Conservation (phyloP, 2,797 vertebrate genomes). For the Brotogeris chrysoptera region DNA sequence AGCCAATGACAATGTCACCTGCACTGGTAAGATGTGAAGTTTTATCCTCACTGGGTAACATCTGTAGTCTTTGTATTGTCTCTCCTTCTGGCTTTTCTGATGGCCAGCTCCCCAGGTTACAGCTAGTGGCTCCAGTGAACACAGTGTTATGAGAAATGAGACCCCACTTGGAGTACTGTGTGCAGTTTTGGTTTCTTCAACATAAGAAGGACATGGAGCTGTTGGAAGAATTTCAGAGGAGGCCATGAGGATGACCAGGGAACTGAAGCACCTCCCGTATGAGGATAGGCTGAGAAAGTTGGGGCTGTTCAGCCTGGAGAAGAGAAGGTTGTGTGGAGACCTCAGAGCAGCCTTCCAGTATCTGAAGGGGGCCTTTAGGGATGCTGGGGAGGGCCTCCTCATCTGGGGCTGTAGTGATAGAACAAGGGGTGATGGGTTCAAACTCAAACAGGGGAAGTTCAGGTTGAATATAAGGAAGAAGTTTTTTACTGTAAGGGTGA, state of each 20-base stretch:
- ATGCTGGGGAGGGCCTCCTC: neutral
- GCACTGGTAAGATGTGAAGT: slow-evolving; percentile 70
- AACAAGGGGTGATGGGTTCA: neutral
- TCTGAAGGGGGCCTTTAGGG: neutral
- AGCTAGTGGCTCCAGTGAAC: neutral
- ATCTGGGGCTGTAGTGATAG: neutral
- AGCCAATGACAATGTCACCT: slow-evolving; percentile 85
- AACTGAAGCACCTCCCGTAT: neutral
- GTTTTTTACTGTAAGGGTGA: neutral
- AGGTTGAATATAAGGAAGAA: neutral
- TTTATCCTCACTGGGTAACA: neutral
- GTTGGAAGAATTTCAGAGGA: neutral
- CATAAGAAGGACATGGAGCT: neutral
- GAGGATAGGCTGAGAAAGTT: neutral
- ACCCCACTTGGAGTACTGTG: neutral
- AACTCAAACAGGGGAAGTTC: neutral
- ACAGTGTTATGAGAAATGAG: neutral
- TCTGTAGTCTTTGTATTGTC: neutral
- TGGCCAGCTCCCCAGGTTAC: neutral
- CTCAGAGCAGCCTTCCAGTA: neutral
- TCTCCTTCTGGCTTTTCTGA: neutral
- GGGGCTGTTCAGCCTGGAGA: neutral
- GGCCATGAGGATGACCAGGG: neutral
- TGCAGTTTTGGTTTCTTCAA: neutral
- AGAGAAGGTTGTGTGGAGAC: neutral